Base-by-base conservation (phyloP, 2,113 vertebrate species). In the Ceyx melanurus region DNA sequence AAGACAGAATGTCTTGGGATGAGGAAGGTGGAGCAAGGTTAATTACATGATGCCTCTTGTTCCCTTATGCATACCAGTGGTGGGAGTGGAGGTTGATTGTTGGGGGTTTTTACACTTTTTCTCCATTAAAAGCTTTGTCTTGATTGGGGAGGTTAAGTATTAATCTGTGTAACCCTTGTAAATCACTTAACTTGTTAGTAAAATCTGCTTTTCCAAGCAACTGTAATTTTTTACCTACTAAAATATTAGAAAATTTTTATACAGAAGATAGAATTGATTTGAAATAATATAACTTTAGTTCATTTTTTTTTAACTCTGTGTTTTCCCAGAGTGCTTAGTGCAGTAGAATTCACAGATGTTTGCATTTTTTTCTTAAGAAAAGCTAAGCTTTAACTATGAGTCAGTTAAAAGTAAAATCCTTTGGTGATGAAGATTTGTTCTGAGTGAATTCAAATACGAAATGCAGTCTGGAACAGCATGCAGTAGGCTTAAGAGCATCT, bases 311-410 rank as follows among this genome's bases (percentile, higher is more conserved):
- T 85, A 53, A 66, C 7, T 19, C 4, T 33, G 19, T 88, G 77
- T 96, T 97, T 97, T 96, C 89, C 94, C 92, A 81, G 35, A 80
- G 61, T 33, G n/a, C 65, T 93, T 94, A 96, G 77, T 96, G 81
- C 80, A 75, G 91, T 95, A 97, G 67, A 95, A 95, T 94, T 86
- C 77, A 87, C 54, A 77, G 75, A 50, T 37, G 37, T 85, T 95
- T 66, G 45, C 18, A 74, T 97, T 93, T 98, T 97, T 48, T 97
- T 97, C 97, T 94, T 93, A 97, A 98, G 98, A 97, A 96, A 93
- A 93, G 93, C 85, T 95, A 86, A 86, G 82, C 95, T 97, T 97
- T 96, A 97, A 98, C 97, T 97, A 96, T 83, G 81, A 80, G 86
- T 43, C 56, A 88, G 82, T 97, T 96, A 94, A 97, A 97, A 97